These are phyloP conservation scores for Epistrophe eligans DNA, from an alignment of 2,888 invertebrate genomes.

Conservation along the genomic window DNA sequence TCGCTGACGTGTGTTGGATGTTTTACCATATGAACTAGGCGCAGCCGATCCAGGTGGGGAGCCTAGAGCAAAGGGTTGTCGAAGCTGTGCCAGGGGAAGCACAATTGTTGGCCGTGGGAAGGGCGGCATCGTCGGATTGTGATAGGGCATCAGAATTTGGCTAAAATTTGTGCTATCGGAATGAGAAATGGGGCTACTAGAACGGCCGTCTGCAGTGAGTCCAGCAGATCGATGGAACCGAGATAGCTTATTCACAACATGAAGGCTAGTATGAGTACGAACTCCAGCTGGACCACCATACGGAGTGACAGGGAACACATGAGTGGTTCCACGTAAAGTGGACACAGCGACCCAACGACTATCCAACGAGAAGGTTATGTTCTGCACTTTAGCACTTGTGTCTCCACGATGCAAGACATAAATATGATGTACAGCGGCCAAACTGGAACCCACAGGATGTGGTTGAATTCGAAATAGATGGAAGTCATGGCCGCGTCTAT, in stretches of 20 bases:
- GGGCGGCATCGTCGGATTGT: slow-evolving; percentile 95
- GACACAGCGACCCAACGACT: slow-evolving; percentile 98
- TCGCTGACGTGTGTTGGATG: slow-evolving; percentile 85
- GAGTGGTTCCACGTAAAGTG: slow-evolving; percentile 97
- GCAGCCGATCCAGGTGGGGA: slow-evolving; percentile 81
- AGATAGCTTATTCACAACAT: slow-evolving; percentile 96
- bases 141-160: slow-evolving; percentile 86
- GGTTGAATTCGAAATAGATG: slow-evolving; percentile 97
- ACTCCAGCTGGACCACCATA: slow-evolving; percentile 97
- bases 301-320: slow-evolving; percentile 98
- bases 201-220: slow-evolving; percentile 88
- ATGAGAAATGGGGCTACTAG: slow-evolving; percentile 87
- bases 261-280: slow-evolving; percentile 96
- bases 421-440: slow-evolving; percentile 96
- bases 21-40: slow-evolving; percentile 72
- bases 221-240: slow-evolving; percentile 98
- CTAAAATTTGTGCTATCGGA: slow-evolving; percentile 83
- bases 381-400: slow-evolving; percentile 97
- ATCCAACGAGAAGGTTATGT: slow-evolving; percentile 96
- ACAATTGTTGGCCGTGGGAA: slow-evolving; percentile 93
- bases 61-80: slow-evolving; percentile 86
- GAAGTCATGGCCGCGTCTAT: slow-evolving; percentile 96
- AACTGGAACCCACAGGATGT: slow-evolving; percentile 93
- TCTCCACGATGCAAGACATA: slow-evolving; percentile 98
- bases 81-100: slow-evolving; percentile 93